Base-by-base conservation (phyloP, 2,113 vertebrate species). In the Catharus minimus region DNA sequence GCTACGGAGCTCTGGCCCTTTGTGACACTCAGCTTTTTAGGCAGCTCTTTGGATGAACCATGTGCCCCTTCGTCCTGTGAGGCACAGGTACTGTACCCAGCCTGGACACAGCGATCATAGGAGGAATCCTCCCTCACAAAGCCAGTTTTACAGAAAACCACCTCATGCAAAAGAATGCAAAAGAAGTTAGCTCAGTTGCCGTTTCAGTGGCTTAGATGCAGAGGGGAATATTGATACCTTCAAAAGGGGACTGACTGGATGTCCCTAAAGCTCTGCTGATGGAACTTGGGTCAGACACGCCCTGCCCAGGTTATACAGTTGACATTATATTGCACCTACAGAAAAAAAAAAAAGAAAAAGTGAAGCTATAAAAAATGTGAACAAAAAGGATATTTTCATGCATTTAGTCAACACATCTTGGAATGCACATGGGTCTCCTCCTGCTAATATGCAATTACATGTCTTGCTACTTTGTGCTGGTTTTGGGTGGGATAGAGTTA, bases 41-140 rank as follows among this genome's bases (percentile, higher is more conserved):
- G 49, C 26, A 71, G 47, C 26, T 71, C 18, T 69, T 38, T 71
- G 50, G 41, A 61, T 56, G 21, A 88, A 39, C 9, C 49, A 23
- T 17, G 7, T 9, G 13, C 6, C 24, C 62, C 22, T 68, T 68
- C 52, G 11, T 55, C 46, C 39, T 38, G 10, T 17, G 33, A 67
- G 66, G 15, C 2, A 12, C 20, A 68, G 39, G 36, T 44, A 32
- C 21, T 1, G 4, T 26, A n/a, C 4, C 12, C n/a, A 65, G 30
- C 10, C 39, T 33, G 28, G 52, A 49, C 57, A 66, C 0, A 1
- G 14, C 2, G 3, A 6, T 17, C 2, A 1, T 1, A n/a, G 32
- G 10, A 57, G 24, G n/a, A 66, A 57, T 44, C 32, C 52, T 68
- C 30, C 67, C 16, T 75, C 10, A 2, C 13, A 57, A 71, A 58